A percentile compares a stretch with the other conserved stretches of the same genome.
These are phyloP conservation scores for Epinephelus awoara DNA, from an alignment of 2,797 vertebrate genomes.

Conservation along the genomic window DNA sequence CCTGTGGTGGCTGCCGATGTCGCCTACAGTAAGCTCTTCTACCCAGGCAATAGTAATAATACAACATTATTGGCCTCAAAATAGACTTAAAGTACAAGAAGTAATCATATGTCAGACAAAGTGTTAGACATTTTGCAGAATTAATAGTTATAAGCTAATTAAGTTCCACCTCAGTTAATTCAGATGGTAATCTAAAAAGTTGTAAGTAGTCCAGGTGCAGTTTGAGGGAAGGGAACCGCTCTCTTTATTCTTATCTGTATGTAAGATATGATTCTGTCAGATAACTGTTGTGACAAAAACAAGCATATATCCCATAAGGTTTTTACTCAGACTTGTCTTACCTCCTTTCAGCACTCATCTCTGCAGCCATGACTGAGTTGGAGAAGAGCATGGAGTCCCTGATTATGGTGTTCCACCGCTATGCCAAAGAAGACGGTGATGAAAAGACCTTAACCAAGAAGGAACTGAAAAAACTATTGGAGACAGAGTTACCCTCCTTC, in stretches of 20 bases:
- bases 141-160: not conserved
- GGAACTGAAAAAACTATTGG: conserved; percentile 88
- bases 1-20: too few relatives aligned
- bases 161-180: not conserved
- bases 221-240: too few relatives aligned
- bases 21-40: too few relatives aligned
- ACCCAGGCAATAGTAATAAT: too few relatives aligned
- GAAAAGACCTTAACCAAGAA: conserved; percentile 78
- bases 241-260: not conserved
- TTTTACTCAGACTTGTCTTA: conserved; percentile 1
- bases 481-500: conserved; percentile 88
- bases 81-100: too few relatives aligned
- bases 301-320: not conserved
- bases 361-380: conserved; percentile 83
- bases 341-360: conserved; percentile 26
- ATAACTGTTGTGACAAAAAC: not conserved
- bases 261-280: not conserved
- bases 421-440: conserved; percentile 68
- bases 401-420: conserved; percentile 80
- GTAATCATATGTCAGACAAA: too few relatives aligned
- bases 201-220: too few relatives aligned
- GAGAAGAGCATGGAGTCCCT: conserved; percentile 83
- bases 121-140: not conserved
- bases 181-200: too few relatives aligned
- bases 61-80: too few relatives aligned